Evolutionary conservation across 92 coral and sea anemone genomes (phyloP), one percentile per base, ranked within the genome.

Genomic region (Phenganax stokvisi): DNA sequence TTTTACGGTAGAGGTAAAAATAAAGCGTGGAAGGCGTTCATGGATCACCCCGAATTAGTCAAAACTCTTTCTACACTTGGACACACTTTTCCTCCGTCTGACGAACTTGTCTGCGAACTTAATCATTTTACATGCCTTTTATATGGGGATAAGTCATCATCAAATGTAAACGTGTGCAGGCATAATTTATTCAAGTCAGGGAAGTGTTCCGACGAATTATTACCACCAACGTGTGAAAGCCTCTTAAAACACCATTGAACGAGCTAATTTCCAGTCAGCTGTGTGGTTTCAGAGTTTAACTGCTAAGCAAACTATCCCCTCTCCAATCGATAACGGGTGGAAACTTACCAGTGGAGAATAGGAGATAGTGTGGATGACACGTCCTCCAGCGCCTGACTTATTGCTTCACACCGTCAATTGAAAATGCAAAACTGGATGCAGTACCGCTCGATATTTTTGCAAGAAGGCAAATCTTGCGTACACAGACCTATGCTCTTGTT

Each of bases 1-100:
- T 56, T 56, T 56, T 56, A 65, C 27, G 72, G 72, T 16, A 65
- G 17, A 65, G 72, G 72, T 16, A 65, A 65, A 28, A 65, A 65
- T 16, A 57, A 10, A 16, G 63, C 63, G 12, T 57, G 63, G 63
- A 57, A 57, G 63, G 16, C 63, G 16, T 57, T 57, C 12, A 57
- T 10, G 16, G 16, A 57, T 57, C 16, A 10, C 16, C 63, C 63
- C 63, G 63, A 57, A 16, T 16, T 57, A 10, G 16, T 57, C 12
- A 57, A 16, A 57, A 10, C 12, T 57, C 16, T 57, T 57, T 16
- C 72, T 16, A 8, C 17, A 9, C 27, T 65, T 10, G 72, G 72
- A 65, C 72, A 28, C 20, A 65, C 27, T 17, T 65, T 65, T 17
- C 72, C 72, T 65, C 72, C 72, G 10, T 16, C 10, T 16, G 72